Conservation (phyloP, 2,113 vertebrate genomes). For the Bungarus multicinctus region DNA sequence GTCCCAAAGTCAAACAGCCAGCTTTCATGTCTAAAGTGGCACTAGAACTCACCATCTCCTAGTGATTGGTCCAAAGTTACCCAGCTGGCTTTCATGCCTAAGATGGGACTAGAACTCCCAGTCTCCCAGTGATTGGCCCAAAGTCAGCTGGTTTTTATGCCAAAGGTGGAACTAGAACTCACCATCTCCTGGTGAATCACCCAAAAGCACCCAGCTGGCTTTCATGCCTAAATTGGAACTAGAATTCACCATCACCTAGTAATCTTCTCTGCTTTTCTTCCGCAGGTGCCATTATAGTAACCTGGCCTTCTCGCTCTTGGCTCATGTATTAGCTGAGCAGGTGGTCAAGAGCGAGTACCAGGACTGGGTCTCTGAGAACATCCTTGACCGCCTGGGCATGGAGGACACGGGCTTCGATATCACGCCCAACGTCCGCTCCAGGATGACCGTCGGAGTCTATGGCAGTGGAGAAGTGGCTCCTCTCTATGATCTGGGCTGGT, state of each 20-base stretch:
- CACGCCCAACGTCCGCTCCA: slow-evolving; percentile 62
- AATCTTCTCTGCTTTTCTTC: background rate
- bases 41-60: too few relatives aligned
- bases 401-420: slow-evolving; percentile 85
- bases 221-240: background rate
- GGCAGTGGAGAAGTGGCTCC: slow-evolving; percentile 74
- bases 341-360: slow-evolving; percentile 77
- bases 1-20: too few relatives aligned
- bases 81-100: too few relatives aligned
- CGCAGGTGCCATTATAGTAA: slow-evolving; percentile 92
- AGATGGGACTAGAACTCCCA: too few relatives aligned
- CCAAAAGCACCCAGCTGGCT: background rate
- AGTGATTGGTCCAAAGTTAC: too few relatives aligned
- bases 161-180: too few relatives aligned
- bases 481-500: slow-evolving; percentile 90
- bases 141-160: too few relatives aligned
- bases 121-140: too few relatives aligned
- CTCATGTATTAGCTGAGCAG: slow-evolving; percentile 78
- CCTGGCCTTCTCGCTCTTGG: slow-evolving; percentile 87
- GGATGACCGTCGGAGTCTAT: slow-evolving; percentile 86
- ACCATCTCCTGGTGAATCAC: too few relatives aligned
- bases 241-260: background rate
- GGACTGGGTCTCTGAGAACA: slow-evolving; percentile 80
- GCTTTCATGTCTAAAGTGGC: too few relatives aligned
- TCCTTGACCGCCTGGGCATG: slow-evolving; percentile 83